Evolutionary conservation across 92 coral and sea anemone species (phyloP), one percentile per base, ranked within the genome.

Genomic region (Phymanthus crucifer): DNA sequence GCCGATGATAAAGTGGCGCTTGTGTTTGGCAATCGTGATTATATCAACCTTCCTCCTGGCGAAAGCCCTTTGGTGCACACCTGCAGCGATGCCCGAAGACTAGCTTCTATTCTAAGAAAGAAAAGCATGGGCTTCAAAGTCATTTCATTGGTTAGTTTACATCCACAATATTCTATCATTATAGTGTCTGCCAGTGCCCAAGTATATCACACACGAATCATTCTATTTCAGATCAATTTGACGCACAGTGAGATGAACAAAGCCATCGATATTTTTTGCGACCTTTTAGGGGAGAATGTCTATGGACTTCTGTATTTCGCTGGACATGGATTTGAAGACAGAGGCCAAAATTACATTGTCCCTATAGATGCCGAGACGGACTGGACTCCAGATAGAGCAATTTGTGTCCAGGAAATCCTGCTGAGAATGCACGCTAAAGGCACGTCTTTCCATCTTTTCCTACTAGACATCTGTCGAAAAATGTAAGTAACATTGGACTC

Each of bases 91-190:
- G 90, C 98, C 19, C 83, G 91, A 66, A 88, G 61, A 32, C 84
- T 95, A 2, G 99, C 98, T 0, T 93, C 98, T 0, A 86, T 93
- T 26, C 93, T 95, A 1, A 92, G 97, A 47, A 83, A 90, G 66
- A 92, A 89, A n/a, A 85, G 87, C 19, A 93, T 95, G 99, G 92
- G 91, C 78, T 95, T 95, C 81, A 93, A 95, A 70, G 99, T 95
- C 21, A 82, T 95, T 61, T 95, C 99, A 32, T 76, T 95, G 74
- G 95, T 82, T 35, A 19, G 83, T 75, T 26, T 0, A 33, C 0
- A 24, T 69, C 29, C 33, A 32, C 37, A 32, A 38, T 32, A 24
- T 64, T 13, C 32, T 58, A 21, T 21, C 67, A 50, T 21, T 10
- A 48, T 11, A 10, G 11, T 10, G 18, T 48, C 70, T 24, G 19